phyloP scores from a whole-genome alignment of 1,140 invertebrate species.

The Drosophila eugracilis region DNA sequence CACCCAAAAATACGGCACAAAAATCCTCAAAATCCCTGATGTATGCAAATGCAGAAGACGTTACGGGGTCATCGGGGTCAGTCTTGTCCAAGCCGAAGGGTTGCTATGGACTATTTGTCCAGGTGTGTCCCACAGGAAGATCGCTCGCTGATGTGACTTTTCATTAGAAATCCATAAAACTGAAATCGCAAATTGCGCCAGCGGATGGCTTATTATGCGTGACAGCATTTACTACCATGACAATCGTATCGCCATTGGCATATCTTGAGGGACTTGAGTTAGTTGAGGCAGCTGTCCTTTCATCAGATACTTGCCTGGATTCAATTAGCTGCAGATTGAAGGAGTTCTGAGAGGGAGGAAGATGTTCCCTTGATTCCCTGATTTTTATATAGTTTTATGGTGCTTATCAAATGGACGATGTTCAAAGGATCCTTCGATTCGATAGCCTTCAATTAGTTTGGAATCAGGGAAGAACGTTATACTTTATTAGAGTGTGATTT shows the following conservation, averaged over 20 bases:
- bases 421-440: slow-evolving; percentile 13
- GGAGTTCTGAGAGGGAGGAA: slow-evolving; percentile 17
- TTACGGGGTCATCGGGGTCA: slow-evolving; percentile 76
- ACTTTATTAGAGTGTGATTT: slow-evolving; percentile 56
- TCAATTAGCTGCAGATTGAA: slow-evolving; percentile 64
- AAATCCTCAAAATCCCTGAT: slow-evolving; percentile 40
- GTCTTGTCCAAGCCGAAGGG: slow-evolving; percentile 64
- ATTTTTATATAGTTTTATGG: slow-evolving; percentile 62
- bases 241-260: slow-evolving; percentile 58
- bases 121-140: slow-evolving; percentile 62
- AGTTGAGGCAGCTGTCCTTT: slow-evolving; percentile 51
- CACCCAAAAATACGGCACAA: slow-evolving; percentile 17
- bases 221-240: slow-evolving; percentile 66
- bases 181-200: slow-evolving; percentile 65
- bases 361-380: background rate
- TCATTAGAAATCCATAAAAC: slow-evolving; percentile 80
- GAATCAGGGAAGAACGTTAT: too few species aligned
- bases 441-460: slow-evolving; percentile 46
- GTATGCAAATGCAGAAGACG: slow-evolving; percentile 67
- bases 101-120: slow-evolving; percentile 71
- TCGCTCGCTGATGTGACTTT: slow-evolving; percentile 59
- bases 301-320: slow-evolving; percentile 64
- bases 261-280: slow-evolving; percentile 37
- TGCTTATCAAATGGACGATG: slow-evolving; percentile 54
- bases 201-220: slow-evolving; percentile 67